phyloP scores from a whole-genome alignment of 2,888 invertebrate genomes.

The Polia nebulosa region DNA sequence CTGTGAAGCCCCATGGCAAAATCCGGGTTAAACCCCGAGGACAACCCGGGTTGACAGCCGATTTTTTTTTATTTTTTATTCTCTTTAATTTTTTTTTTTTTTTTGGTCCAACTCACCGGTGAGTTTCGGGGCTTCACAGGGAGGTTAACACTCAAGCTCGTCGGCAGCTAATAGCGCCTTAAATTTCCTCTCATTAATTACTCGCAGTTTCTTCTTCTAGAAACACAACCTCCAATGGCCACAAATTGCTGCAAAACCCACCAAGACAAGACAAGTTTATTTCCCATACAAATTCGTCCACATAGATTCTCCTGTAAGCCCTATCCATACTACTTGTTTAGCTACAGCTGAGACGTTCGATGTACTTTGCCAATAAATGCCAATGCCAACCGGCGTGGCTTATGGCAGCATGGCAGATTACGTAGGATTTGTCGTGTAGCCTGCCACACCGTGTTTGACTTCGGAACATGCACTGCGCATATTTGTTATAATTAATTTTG shows the following conservation, averaged over 20 bases:
- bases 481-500: constrained; percentile 56
- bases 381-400: constrained; percentile 60
- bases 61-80: too few species aligned
- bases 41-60: too few species aligned
- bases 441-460: constrained; percentile 42
- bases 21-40: too few species aligned
- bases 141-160: too few species aligned
- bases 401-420: constrained; percentile 63
- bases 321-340: constrained; percentile 42
- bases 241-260: not conserved
- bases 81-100: too few species aligned
- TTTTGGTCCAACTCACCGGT: too few species aligned
- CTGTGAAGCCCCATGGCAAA: too few species aligned
- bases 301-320: constrained; percentile 36
- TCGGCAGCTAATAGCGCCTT: too few species aligned
- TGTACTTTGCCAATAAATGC: constrained; percentile 58
- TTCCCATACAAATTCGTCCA: not conserved
- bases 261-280: not conserved
- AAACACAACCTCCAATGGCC: too few species aligned
- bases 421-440: constrained; percentile 59
- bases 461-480: constrained; percentile 32
- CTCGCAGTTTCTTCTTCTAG: too few species aligned
- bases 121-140: too few species aligned
- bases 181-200: too few species aligned
- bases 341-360: constrained; percentile 44